A percentile compares a stretch with the other conserved stretches of the same genome.
These are phyloP conservation scores for Chionis minor DNA, from an alignment of 2,113 vertebrate species.

Conservation along the genomic window DNA sequence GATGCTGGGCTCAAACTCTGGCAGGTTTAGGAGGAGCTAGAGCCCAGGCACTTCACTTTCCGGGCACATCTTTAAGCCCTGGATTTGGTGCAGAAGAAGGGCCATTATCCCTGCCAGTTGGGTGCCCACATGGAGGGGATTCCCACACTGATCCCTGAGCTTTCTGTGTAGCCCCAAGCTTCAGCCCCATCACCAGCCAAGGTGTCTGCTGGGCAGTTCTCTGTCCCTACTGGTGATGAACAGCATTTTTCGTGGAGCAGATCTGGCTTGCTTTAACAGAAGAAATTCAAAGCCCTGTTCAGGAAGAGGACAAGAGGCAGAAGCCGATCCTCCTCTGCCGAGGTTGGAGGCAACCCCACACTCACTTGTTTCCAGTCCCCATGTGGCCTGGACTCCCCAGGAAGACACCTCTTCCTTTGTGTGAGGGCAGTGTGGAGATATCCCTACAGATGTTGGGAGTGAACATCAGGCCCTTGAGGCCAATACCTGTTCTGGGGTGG, in stretches of 20 bases:
- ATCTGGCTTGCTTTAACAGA: not conserved
- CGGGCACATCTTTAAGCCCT: not conserved
- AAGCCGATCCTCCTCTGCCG: not conserved
- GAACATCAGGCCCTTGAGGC: not conserved
- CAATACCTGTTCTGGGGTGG: not conserved
- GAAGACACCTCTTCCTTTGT: not conserved
- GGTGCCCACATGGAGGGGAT: not conserved
- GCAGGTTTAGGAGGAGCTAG: not conserved
- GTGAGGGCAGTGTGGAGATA: not conserved
- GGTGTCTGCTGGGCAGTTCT: not conserved
- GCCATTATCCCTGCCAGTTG: not conserved
- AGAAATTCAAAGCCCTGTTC: not conserved
- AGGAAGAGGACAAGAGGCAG: not conserved
- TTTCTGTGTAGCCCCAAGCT: not conserved
- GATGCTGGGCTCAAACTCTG: not conserved
- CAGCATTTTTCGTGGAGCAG: not conserved
- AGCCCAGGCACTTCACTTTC: not conserved
- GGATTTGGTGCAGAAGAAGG: not conserved
- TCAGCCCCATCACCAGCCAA: not conserved
- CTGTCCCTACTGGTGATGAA: not conserved
- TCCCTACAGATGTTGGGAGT: not conserved
- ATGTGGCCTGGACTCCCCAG: not conserved
- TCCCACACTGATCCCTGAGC: not conserved
- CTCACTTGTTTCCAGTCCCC: not conserved
- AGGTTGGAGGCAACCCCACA: fast-evolving